Evolutionary conservation across 2,888 invertebrate species (phyloP).

Genomic region (Zhuqinia jingwanae): DNA sequence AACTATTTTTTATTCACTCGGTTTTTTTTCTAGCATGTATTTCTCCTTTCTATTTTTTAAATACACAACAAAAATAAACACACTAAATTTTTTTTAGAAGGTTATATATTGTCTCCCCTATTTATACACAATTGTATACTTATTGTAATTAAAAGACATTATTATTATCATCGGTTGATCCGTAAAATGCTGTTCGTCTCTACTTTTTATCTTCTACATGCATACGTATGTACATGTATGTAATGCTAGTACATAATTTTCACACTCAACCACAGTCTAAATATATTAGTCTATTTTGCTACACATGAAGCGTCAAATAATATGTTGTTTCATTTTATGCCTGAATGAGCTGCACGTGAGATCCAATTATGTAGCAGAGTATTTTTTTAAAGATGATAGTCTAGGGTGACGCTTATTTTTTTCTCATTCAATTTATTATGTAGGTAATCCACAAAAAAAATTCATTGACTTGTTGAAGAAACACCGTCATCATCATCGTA

Average conservation of each 20-base stretch:
- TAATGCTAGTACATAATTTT: not conserved
- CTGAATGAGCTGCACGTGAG: constrained; percentile 63
- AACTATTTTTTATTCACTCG: not conserved
- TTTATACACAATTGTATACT: too few species aligned
- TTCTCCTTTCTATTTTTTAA: not conserved
- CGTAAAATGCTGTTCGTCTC: too few species aligned
- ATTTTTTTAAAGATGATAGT: constrained; percentile 17
- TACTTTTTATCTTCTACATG: not conserved
- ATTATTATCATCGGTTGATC: too few species aligned
- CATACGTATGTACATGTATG: not conserved
- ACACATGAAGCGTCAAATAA: constrained; percentile 20
- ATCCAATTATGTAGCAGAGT: constrained; percentile 44
- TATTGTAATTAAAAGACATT: too few species aligned
- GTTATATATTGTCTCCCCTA: too few species aligned
- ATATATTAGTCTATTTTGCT: not conserved
- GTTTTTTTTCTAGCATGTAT: not conserved
- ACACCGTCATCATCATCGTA: not conserved
- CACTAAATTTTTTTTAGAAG: not conserved
- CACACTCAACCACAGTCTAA: not conserved
- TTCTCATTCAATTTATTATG: not conserved
- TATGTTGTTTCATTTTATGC: constrained; percentile 68
- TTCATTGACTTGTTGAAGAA: not conserved
- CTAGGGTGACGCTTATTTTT: constrained; percentile 16
- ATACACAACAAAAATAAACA: not conserved
- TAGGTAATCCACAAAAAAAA: too few species aligned